Evolutionary conservation across 2,888 invertebrate species (phyloP), one percentile per base, ranked within the genome.

Genomic region (Corbicula japonica): DNA sequence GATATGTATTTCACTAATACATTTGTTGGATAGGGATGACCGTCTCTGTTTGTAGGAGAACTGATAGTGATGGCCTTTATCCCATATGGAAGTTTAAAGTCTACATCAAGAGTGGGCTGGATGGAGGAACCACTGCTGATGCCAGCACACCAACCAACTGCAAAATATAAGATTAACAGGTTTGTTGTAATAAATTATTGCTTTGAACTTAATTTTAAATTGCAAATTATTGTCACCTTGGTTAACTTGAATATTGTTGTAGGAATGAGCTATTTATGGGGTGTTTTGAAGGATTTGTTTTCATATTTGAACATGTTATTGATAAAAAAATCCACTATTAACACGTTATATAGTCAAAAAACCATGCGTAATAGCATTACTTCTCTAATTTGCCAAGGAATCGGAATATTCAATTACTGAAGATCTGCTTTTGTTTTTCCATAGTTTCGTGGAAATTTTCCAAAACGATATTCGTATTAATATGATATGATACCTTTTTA

Each of bases 1-100:
- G 76, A 74, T 2, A 58, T 62, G 56, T 74, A 77, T 46, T 77
- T 52, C 6, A 81, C 74, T 30, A 77, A 44, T 2, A 74, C 71
- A 21, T 35, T 48, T 23, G 18, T 62, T 0, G 71, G 61, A 41
- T 66, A 75, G 41, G 46, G 34, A 8, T 15, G 30, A 0, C n/a
- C 28, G 35, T 66, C 46, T 5, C 35, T 28, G 12, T 23, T 65
- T 8, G 54, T 23, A 8, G 65, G 56, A 10, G 15, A 26, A 18
- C 58, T 23, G 4, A 75, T 18, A 56, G 34, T 56, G n/a, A 56
- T 56, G 23, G 23, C 50, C 3, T 38, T 50, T 2, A 63, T 63
- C 23, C 63, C 63, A 32, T 30, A 50, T 15, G 35, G 10, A 26
- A 38, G 66, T 54, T 54, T 66, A 18, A 66, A 66, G 35, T 66